Evolutionary conservation across 2,113 vertebrate species (phyloP).

Genomic region (Anthoscopus minutus): DNA sequence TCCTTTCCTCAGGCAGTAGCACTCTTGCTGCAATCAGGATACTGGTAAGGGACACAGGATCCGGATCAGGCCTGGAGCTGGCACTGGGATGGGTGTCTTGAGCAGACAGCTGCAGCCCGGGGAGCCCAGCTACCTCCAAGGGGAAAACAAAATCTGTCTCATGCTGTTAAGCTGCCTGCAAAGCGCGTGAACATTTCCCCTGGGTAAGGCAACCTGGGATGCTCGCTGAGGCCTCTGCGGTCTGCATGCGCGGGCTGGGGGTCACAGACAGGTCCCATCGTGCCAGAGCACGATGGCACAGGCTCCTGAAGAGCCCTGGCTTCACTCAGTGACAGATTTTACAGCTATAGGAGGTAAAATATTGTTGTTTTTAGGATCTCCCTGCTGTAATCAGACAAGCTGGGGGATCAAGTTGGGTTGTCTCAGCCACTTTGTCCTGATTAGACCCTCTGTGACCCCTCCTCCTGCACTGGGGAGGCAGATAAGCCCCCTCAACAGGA

Average conservation of each 20-base stretch:
- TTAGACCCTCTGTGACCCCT: background rate
- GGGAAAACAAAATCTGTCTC: background rate
- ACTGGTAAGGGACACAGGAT: background rate
- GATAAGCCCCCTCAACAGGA: background rate
- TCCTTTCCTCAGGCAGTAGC: background rate
- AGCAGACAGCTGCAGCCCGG: background rate
- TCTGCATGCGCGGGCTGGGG: fast-evolving
- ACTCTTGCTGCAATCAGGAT: background rate
- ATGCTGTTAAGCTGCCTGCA: background rate
- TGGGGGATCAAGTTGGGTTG: fast-evolving
- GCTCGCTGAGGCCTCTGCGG: fast-evolving
- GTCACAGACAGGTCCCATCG: background rate
- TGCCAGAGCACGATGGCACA: background rate
- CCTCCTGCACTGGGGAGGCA: background rate
- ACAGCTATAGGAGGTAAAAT: background rate
- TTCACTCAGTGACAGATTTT: background rate
- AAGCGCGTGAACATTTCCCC: background rate
- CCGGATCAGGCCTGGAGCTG: background rate
- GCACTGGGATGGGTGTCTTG: fast-evolving
- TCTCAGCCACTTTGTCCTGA: background rate
- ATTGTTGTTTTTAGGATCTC: no score
- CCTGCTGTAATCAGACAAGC: fast-evolving
- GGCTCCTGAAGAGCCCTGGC: background rate
- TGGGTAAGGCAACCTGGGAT: background rate
- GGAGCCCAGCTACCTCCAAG: fast-evolving